These are phyloP conservation scores for Pagrus major DNA, from an alignment of 2,113 vertebrate genomes.

Conservation along the genomic window DNA sequence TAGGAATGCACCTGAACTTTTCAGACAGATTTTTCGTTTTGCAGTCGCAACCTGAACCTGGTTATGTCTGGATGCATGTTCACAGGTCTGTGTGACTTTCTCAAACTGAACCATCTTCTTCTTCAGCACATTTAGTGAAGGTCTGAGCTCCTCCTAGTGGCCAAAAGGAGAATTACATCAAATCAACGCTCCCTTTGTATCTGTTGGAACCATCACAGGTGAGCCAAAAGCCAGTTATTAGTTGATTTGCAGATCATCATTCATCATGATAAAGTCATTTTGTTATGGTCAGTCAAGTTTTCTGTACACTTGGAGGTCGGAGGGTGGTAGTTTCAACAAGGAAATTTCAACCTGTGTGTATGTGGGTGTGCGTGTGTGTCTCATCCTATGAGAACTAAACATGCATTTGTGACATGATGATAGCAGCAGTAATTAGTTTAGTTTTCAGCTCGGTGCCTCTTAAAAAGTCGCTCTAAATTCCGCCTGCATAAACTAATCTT, in stretches of 20 bases:
- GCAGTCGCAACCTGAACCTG: constrained; percentile 15
- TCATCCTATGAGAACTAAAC: constrained; percentile 11
- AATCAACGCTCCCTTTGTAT: background rate
- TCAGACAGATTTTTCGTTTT: background rate
- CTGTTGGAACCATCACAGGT: background rate
- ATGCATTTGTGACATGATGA: constrained; percentile 35
- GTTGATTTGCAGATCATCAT: too few species aligned
- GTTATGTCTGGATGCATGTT: constrained; percentile 24
- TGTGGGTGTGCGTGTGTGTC: constrained; percentile 2
- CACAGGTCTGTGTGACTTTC: constrained; percentile 15
- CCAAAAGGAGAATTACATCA: background rate
- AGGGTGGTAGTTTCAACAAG: too few species aligned
- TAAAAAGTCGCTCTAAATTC: constrained; percentile 43
- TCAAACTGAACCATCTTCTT: constrained; percentile 11
- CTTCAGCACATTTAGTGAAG: constrained; percentile 29
- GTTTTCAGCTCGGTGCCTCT: constrained; percentile 34
- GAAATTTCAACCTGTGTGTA: too few species aligned
- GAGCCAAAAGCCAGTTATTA: background rate
- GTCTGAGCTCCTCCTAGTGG: constrained; percentile 54
- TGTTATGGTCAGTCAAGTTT: too few species aligned
- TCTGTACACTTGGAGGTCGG: too few species aligned
- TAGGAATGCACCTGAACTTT: background rate
- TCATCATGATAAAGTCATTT: too few species aligned
- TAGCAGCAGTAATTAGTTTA: constrained; percentile 34
- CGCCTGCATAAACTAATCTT: constrained; percentile 46